Evolutionary conservation across 2,113 vertebrate genomes (phyloP), one percentile per base, ranked within the genome.

Genomic region (Hirundichthys speculiger): DNA sequence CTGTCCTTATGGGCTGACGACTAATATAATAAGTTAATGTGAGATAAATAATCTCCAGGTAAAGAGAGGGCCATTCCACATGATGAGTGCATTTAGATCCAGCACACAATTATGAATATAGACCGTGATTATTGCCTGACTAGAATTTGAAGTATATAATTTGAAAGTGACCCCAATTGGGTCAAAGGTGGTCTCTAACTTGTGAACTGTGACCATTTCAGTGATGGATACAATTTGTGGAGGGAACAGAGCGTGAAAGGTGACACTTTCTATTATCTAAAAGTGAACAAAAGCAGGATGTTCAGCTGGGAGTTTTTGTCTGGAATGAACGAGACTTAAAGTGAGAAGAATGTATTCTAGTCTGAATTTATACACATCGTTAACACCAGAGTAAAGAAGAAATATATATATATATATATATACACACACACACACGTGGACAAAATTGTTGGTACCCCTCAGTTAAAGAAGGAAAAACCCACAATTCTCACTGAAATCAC

Each of bases 101-200:
- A n/a, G n/a, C n/a, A n/a, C n/a, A n/a, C n/a, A n/a, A n/a, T n/a
- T n/a, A n/a, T 13, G 9, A 38, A 7, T 9, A 11, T 16, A 24
- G 19, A 2, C 7, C 8, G 24, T 55, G 52, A 57, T 49, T 45
- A 39, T 49, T 25, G 25, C 15, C 12, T 19, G 18, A 46, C 20
- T 21, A 7, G 5, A 65, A 39, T 46, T 15, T 22, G 41, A 13
- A 3, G 3, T 38, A 48, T 30, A 27, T 46, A 21, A 64, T 60
- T 60, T 59, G 56, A 16, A 60, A 53, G 4, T 65, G 47, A 73
- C 47, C 53, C n/a, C 3, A 34, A 16, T 46, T 40, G 13, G 40
- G 52, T 34, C 39, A 19, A 52, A 53, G 40, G 20, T 27, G 11
- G 18, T 25, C 1, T 63, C 20, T 4, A 51, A 43, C 45, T 27